These are phyloP conservation scores for Myotis planiceps DNA, from an alignment of 2,797 vertebrate genomes.

Conservation along the genomic window DNA sequence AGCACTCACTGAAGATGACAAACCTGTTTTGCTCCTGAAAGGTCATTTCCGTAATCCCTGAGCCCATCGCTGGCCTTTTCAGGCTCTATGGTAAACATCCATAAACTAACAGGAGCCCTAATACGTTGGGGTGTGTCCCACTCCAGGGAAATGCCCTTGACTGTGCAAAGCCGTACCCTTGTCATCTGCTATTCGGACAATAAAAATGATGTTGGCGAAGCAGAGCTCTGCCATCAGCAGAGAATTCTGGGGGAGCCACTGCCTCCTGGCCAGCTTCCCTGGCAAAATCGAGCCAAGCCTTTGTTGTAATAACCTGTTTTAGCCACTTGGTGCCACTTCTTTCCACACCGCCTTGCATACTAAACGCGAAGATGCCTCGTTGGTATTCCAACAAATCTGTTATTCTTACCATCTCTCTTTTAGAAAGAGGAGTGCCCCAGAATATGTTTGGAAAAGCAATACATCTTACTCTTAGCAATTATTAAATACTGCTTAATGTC, in stretches of 20 bases:
- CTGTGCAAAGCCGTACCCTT: not conserved
- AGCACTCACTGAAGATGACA: not conserved
- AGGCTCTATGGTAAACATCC: not conserved
- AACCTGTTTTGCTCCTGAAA: not conserved
- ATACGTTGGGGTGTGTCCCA: not conserved
- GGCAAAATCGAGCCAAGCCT: constrained; percentile 35
- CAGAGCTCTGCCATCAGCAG: not conserved
- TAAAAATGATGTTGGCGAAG: not conserved
- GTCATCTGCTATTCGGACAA: not conserved
- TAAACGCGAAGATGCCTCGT: not conserved
- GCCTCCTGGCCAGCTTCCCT: constrained; percentile 29
- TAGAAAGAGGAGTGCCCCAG: not conserved
- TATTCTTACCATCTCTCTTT: not conserved
- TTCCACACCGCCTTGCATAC: constrained; percentile 21
- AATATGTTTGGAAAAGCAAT: not conserved
- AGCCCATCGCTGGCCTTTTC: not conserved
- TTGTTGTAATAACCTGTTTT: constrained; percentile 41
- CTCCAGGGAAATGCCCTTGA: constrained; percentile 41
- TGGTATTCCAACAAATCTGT: not conserved
- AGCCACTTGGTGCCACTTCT: not conserved
- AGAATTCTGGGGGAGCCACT: constrained; percentile 14
- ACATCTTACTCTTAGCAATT: not conserved
- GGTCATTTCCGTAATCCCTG: not conserved
- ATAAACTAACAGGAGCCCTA: not conserved
- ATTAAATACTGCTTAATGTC: not conserved